Evolutionary conservation across 2,888 invertebrate species (phyloP), one percentile per base, ranked within the genome.

Genomic region (Volucella bombylans): DNA sequence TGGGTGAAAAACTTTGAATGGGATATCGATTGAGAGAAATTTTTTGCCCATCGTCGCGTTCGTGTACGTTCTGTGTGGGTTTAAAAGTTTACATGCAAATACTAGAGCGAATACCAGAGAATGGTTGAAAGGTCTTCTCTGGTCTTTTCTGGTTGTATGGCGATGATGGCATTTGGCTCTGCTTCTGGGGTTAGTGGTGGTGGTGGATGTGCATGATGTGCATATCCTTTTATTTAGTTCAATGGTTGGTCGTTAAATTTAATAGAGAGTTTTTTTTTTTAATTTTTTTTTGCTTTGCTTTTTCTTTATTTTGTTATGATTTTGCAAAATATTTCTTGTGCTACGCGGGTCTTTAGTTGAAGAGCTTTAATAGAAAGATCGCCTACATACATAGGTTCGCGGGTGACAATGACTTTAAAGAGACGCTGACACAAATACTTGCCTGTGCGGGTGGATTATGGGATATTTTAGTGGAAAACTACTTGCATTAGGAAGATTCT

Each of bases 191-290:
- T 18, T 14, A 38, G 45, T 18, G 62, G 45, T 18, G 62, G 39
- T 69, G 52, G 83, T 81, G 55, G 72, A 68, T 81, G 81, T 85
- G 85, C 81, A 77, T 71, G 80, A 85, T 85, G 83, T 80, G 83
- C 83, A 85, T 85, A 85, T 85, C 81, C 77, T 81, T 85, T 85
- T 85, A 85, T 85, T 85, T 85, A 85, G 85, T 85, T 85, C 85
- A 85, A 85, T 81, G 85, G 85, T 76, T 81, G 81, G 85, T 81
- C 85, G 80, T 85, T 85, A 85, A 81, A 85, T 85, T 85, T 81
- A 85, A 85, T 85, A 85, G 76, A 76, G 76, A 67, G 12, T 43
- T 79, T 61, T 57, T 80, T 61, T 79, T 49, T 14, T 8, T 15
- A 8, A 38, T 23, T 38, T 38, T 69, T 49, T 72, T 72, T 23